Conservation (phyloP, 2,797 vertebrate genomes). For the Lithobates sylvaticus region DNA sequence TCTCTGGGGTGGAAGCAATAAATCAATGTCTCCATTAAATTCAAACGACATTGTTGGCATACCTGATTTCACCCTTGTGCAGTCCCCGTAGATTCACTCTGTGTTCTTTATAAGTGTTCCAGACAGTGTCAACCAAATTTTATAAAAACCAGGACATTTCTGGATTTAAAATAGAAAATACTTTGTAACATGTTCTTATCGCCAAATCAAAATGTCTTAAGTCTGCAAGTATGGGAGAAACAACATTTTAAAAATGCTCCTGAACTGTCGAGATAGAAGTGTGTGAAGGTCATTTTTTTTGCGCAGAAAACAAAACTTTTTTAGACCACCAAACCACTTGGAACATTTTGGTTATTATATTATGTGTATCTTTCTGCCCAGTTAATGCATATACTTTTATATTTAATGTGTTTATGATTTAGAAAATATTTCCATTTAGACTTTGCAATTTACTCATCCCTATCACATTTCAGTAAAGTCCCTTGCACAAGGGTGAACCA, state of each 20-base stretch:
- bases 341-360: not conserved
- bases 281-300: not conserved
- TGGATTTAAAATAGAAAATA: not conserved
- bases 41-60: conserved; percentile 53
- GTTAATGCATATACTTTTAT: too few species aligned
- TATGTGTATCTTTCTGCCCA: too few species aligned
- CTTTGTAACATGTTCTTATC: not conserved
- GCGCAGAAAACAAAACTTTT: not conserved
- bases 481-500: too few species aligned
- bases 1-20: conserved; percentile 58
- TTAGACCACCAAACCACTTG: not conserved
- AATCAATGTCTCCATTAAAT: conserved; percentile 63
- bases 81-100: conserved; percentile 22
- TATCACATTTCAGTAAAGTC: too few species aligned
- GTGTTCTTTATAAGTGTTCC: conserved; percentile 19
- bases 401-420: too few species aligned
- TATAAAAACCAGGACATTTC: not conserved
- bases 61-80: conserved; percentile 49
- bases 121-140: not conserved
- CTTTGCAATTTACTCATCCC: too few species aligned
- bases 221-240: not conserved
- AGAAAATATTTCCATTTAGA: too few species aligned
- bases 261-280: not conserved
- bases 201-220: not conserved
- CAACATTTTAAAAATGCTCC: not conserved